Percentiles rank a stretch among this genome's conserved stretches.
Conservation (phyloP, 2,113 vertebrate species). For the Chelonoidis abingdonii region DNA sequence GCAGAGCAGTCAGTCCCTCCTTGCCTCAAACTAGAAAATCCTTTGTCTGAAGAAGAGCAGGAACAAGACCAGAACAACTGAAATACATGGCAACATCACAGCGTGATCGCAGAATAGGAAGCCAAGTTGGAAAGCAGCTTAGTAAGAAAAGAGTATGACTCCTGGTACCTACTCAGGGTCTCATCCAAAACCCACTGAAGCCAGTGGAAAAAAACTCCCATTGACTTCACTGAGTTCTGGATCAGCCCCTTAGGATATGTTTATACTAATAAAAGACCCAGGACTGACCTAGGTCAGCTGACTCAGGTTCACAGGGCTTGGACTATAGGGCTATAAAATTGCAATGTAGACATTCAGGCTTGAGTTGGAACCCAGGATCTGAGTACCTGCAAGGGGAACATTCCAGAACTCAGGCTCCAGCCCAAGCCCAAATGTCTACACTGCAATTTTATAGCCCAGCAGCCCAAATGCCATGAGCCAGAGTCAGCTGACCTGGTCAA, state of each 20-base stretch:
- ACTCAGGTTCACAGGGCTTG: neutral
- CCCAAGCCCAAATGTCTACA: neutral
- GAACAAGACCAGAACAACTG: neutral
- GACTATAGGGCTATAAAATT: neutral
- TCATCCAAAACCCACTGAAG: neutral
- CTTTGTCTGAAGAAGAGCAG: neutral
- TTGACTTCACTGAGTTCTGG: neutral
- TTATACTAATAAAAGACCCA: neutral
- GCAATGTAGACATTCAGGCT: neutral
- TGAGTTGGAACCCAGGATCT: neutral
- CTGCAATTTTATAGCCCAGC: neutral
- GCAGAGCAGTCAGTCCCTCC: neutral
- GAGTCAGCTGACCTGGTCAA: neutral
- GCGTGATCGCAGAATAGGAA: neutral
- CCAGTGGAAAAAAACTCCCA: neutral
- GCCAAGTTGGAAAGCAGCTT: constrained; percentile 9
- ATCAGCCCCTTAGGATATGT: neutral
- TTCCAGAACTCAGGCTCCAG: neutral
- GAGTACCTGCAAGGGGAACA: neutral
- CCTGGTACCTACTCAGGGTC: neutral
- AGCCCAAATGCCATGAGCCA: neutral
- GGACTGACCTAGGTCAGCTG: neutral
- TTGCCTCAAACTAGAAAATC: neutral
- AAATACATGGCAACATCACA: neutral
- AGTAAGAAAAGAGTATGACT: constrained; percentile 1